Base-by-base conservation (phyloP, 2,888 invertebrate species). In the Himalopsyche tibetana region DNA sequence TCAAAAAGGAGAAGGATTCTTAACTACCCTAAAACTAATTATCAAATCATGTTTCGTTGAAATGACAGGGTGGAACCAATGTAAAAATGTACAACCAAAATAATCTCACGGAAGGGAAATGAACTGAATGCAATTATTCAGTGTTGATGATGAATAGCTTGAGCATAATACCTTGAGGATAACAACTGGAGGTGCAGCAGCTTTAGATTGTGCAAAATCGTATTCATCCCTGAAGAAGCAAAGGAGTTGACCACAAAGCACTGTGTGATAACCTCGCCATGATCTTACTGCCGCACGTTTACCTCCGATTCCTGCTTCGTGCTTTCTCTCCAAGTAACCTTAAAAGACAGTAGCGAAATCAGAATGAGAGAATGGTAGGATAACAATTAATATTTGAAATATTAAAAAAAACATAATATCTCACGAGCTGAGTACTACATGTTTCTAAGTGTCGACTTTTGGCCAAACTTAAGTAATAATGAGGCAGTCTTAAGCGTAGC, bases 191-290 rank as follows among this genome's bases (percentile, higher is more conserved):
- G 98, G 96, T 4, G 97, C 96, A 0, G 97, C 96, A 0, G 98
- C 98, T 92, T 97, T 97, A 90, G 97, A 96, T 89, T 95, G 95
- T 88, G 95, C 94, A 92, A 98, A 99, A 92, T 98, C 98, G 89
- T 96, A 95, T 90, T 97, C 96, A 91, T 99, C 98, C 90, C 98
- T 96, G 94, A 99, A 99, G 96, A 99, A 99, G 93, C 99, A 99
- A 84, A 99, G 93, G 89, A 99, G 93, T 91, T 99, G 99, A 0
- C 99, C 99, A 91, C 99, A 99, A 40, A 99, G 94, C 85, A 99
- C 99, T 0, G 98, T 97, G 92, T 99, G 98, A 93, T 97, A 98
- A 85, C 95, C 95, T 90, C 99, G 98, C 99, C 99, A 99, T 0
- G 98, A 97, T 6, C 99, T 94, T 6, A 99, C 97, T 0, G 99